Conservation (phyloP, 2,797 vertebrate genomes). For the Oceanodroma leucorhoa region DNA sequence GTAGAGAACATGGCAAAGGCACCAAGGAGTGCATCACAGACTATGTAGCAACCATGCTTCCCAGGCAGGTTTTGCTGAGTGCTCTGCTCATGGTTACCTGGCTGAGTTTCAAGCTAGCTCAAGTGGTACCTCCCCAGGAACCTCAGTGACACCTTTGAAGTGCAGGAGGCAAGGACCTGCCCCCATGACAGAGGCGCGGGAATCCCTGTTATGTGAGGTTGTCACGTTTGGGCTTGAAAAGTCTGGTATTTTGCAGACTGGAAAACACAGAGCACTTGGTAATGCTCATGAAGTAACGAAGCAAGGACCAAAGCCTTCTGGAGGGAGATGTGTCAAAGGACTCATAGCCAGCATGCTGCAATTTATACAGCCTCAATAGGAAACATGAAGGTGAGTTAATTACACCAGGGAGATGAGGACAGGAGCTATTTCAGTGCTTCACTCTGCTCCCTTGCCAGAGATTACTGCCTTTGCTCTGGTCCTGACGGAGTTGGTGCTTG, state of each 20-base stretch:
- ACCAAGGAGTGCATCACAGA: neutral
- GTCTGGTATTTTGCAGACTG: neutral
- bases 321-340: neutral
- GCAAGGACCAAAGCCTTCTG: neutral
- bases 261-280: neutral
- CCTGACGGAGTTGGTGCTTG: neutral
- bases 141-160: neutral
- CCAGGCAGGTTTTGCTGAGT: neutral
- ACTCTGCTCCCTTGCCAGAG: neutral
- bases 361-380: neutral
- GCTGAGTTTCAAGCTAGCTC: neutral
- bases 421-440: neutral
- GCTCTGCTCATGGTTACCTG: neutral
- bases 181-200: fast-evolving
- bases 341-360: neutral
- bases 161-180: neutral
- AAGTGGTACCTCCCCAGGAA: neutral
- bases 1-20: neutral
- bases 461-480: neutral
- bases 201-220: neutral
- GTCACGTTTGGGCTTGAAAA: neutral
- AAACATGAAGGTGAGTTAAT: neutral
- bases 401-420: neutral
- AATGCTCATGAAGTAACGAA: neutral
- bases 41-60: neutral